These are phyloP conservation scores for Micrastur ruficollis DNA, from an alignment of 2,797 vertebrate genomes.

Conservation along the genomic window DNA sequence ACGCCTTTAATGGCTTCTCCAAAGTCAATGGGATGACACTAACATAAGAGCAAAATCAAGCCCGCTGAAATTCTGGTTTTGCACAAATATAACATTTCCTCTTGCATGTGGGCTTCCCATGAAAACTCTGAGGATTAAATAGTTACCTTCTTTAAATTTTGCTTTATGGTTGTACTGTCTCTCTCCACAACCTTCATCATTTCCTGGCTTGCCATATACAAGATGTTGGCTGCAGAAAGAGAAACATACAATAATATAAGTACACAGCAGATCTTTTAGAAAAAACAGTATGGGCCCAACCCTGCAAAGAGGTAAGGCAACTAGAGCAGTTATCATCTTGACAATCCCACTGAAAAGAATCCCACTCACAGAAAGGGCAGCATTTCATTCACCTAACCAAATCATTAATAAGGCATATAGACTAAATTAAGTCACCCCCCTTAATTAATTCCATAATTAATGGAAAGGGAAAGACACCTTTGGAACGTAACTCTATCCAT, in stretches of 20 bases:
- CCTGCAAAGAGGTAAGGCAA: background rate
- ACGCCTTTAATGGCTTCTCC: background rate
- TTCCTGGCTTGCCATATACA: constrained; percentile 92
- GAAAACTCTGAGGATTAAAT: background rate
- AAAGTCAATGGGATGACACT: background rate
- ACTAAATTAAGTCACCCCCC: background rate
- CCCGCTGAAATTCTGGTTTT: background rate
- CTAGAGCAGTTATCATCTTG: background rate
- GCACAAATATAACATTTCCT: background rate
- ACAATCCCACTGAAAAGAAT: background rate
- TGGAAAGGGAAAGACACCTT: background rate
- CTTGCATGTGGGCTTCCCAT: background rate
- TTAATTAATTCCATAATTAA: background rate
- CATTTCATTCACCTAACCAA: background rate
- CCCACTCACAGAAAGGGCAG: background rate
- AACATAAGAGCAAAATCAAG: background rate
- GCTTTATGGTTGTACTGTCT: constrained; percentile 83
- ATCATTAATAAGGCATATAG: background rate
- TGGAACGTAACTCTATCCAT: background rate
- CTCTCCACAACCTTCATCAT: constrained; percentile 86
- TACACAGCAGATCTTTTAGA: background rate
- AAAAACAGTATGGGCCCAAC: background rate
- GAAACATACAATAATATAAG: background rate
- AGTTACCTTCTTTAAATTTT: constrained; percentile 88
- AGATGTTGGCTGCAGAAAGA: constrained; percentile 83